phyloP scores from a whole-genome alignment of 2,113 vertebrate genomes.

The Thymallus thymallus region DNA sequence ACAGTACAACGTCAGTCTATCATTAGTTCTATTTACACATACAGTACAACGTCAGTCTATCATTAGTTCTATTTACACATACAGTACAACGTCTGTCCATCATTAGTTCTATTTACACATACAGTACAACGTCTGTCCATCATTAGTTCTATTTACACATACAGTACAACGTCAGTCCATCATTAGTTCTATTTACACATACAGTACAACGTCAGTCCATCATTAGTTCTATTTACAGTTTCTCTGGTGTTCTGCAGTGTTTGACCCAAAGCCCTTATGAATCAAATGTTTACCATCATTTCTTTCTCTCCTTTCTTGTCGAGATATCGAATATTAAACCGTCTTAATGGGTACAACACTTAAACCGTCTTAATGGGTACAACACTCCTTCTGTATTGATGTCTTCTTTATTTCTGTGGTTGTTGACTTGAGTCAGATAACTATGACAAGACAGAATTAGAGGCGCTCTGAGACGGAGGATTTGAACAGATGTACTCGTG shows the following conservation, averaged over 20 bases:
- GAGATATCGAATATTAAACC: neutral
- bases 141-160: too few relatives aligned
- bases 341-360: neutral
- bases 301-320: slow-evolving; percentile 3
- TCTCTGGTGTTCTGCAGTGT: neutral
- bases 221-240: neutral
- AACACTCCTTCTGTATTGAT: neutral
- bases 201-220: too few relatives aligned
- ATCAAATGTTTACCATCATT: slow-evolving; percentile 24
- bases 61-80: too few relatives aligned
- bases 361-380: neutral
- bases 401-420: slow-evolving; percentile 12
- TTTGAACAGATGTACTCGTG: slow-evolving; percentile 6
- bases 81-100: too few relatives aligned
- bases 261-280: neutral
- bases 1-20: too few relatives aligned
- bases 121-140: too few relatives aligned
- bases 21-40: too few relatives aligned
- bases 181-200: too few relatives aligned
- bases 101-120: too few relatives aligned
- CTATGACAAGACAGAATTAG: slow-evolving; percentile 14
- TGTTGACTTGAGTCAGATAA: slow-evolving; percentile 19
- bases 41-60: too few relatives aligned
- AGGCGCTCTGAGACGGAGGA: neutral
- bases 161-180: too few relatives aligned